Percentiles rank a stretch among this genome's conserved stretches.
These are phyloP conservation scores for Pollenia angustigena DNA, from an alignment of 2,888 invertebrate genomes.

Conservation along the genomic window DNA sequence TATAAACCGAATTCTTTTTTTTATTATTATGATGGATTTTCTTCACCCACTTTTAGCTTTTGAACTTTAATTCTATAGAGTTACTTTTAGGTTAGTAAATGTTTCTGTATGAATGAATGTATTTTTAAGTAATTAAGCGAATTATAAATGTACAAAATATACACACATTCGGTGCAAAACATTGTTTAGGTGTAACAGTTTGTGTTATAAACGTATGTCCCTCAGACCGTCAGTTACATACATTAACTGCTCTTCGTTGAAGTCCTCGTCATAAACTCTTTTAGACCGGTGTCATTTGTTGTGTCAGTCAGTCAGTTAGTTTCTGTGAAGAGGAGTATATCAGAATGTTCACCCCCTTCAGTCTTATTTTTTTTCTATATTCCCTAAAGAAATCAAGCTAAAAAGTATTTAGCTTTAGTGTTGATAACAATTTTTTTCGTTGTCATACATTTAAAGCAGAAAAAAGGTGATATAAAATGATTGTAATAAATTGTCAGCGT, in stretches of 20 bases:
- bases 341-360: conserved; percentile 59
- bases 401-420: conserved; percentile 79
- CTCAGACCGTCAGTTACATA: neutral
- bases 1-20: neutral
- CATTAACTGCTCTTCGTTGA: neutral
- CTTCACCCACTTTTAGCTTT: conserved; percentile 46
- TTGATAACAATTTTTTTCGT: conserved; percentile 64
- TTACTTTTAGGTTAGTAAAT: conserved; percentile 40
- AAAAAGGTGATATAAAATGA: conserved; percentile 46
- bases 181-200: conserved; percentile 50
- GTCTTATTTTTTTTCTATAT: conserved; percentile 74
- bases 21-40: conserved; percentile 36
- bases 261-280: conserved; percentile 46
- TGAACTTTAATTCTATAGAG: neutral
- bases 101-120: neutral
- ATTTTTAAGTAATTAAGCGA: conserved; percentile 68
- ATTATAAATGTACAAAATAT: conserved; percentile 65
- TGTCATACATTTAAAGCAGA: conserved; percentile 46
- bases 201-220: neutral
- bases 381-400: conserved; percentile 83
- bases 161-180: conserved; percentile 8
- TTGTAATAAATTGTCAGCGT: conserved; percentile 30
- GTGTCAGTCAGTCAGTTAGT: conserved; percentile 45
- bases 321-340: neutral
- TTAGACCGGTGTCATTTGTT: conserved; percentile 56